Evolutionary conservation across 2,113 vertebrate genomes (phyloP).

Genomic region (Lamprotornis superbus): DNA sequence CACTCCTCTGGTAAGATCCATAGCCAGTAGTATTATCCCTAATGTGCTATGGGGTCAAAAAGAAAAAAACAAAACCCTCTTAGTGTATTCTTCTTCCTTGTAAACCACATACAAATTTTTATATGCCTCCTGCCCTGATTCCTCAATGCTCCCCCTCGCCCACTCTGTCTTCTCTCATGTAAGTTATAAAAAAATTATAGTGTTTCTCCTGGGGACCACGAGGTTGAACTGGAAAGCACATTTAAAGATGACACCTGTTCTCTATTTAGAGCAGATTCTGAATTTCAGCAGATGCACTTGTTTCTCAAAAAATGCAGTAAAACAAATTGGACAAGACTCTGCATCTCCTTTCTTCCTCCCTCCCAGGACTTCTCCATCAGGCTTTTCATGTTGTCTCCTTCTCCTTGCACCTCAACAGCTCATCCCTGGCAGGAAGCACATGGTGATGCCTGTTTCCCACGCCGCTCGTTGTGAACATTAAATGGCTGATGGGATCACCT

Average conservation of each 20-base stretch:
- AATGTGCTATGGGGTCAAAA: background rate
- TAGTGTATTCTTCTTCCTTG: background rate
- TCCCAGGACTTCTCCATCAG: background rate
- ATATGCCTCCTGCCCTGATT: background rate
- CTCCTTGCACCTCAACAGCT: background rate
- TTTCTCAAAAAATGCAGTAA: background rate
- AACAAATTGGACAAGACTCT: background rate
- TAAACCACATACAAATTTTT: background rate
- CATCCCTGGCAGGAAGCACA: background rate
- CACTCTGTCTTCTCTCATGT: background rate
- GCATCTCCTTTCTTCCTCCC: background rate
- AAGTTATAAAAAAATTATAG: background rate
- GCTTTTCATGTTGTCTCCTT: background rate
- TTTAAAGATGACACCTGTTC: background rate
- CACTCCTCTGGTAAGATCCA: background rate
- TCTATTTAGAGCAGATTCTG: background rate
- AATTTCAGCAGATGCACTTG: background rate
- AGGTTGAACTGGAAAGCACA: background rate
- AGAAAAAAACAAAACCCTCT: background rate
- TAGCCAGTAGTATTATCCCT: background rate
- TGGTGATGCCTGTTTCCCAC: background rate
- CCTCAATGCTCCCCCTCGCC: fast-evolving
- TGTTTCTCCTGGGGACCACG: background rate
- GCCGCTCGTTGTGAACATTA: fast-evolving
- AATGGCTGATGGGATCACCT: conserved; percentile 17